phyloP scores from a whole-genome alignment of 2,888 invertebrate species.

The Molanna angustata region DNA sequence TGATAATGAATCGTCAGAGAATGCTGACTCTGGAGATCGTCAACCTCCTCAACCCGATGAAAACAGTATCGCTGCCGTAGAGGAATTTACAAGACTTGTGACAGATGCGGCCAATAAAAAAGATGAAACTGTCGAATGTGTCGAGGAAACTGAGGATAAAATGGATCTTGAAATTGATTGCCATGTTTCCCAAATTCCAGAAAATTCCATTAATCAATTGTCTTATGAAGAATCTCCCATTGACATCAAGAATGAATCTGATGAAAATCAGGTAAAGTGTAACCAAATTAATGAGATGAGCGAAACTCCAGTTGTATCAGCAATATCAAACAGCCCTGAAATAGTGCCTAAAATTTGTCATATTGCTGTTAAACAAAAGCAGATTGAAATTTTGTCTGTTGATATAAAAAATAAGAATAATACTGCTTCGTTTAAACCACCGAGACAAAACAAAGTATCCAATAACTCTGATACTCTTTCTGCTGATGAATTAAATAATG shows the following conservation, averaged over 20 bases:
- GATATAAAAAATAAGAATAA: conserved; percentile 12
- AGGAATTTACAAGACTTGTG: conserved; percentile 43
- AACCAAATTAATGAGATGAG: conserved; percentile 11
- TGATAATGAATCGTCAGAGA: conserved; percentile 3
- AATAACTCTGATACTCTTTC: neutral
- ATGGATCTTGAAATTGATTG: neutral
- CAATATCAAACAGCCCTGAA: conserved; percentile 66
- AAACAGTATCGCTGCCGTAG: conserved; percentile 38
- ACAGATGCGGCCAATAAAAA: conserved; percentile 39
- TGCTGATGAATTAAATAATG: conserved; percentile 2
- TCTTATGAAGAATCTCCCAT: neutral
- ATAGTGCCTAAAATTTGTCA: conserved; percentile 58
- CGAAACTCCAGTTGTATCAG: conserved; percentile 67
- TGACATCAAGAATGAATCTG: conserved; percentile 4
- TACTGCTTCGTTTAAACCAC: neutral
- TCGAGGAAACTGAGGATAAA: conserved; percentile 3
- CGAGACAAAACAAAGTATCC: conserved; percentile 7
- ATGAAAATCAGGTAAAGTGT: conserved; percentile 34
- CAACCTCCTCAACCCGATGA: conserved; percentile 34
- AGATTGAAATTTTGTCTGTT: conserved; percentile 37
- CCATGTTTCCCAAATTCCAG: conserved; percentile 1
- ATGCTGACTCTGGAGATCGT: conserved; percentile 8
- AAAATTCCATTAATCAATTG: conserved; percentile 4
- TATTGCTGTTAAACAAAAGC: conserved; percentile 12
- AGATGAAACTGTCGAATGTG: conserved; percentile 13